Base-by-base conservation (phyloP, 2,888 invertebrate genomes). In the Venusia cambrica region DNA sequence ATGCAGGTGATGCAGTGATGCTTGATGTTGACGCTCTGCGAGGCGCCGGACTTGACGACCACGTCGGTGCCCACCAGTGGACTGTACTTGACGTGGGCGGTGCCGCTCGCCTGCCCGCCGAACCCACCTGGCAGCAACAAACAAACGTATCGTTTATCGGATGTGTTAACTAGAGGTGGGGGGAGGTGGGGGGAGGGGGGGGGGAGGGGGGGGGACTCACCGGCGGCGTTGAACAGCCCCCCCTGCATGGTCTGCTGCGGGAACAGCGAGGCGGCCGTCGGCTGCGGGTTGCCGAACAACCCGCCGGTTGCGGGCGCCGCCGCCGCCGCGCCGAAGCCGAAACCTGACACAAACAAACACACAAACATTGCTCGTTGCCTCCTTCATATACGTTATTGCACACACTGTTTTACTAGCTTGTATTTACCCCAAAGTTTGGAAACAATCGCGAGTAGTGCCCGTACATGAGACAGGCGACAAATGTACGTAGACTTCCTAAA, bases 1-100 rank as follows among this genome's bases (percentile, higher is more conserved):
- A 99, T 99, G 38, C 97, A 97, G 0, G 97, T 97, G 41, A 99
- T 98, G 73, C 98, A 98, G 68, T 98, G 96, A 69, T 98, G 97
- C 56, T 96, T 93, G 0, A 98, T 99, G 57, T 92, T 95, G 48
- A 99, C 97, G 47, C 90, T 95, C 63, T 92, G 93, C 1, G 94
- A 91, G 1, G 92, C 89, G 0, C 97, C 97, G 48, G 93, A 93
- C 76, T 98, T 98, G 61, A 96, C 91, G 83, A 98, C 92, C 0
- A 97, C 94, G 64, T 99, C 99, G 0, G 93, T 94, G 1, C 97
- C 97, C 12, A 93, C 91, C 0, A 95, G 92, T 0, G 97, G 94
- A 51, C 90, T 92, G 76, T 97, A 98, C 71, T 98, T 98, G 1
- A 94, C 88, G 19, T 80, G 81, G 0, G 92, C 91, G 0, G 96